A percentile compares a stretch with the other conserved stretches of the same genome.
Conservation (phyloP, 2,113 vertebrate genomes). For the Saguinus imperator region DNA sequence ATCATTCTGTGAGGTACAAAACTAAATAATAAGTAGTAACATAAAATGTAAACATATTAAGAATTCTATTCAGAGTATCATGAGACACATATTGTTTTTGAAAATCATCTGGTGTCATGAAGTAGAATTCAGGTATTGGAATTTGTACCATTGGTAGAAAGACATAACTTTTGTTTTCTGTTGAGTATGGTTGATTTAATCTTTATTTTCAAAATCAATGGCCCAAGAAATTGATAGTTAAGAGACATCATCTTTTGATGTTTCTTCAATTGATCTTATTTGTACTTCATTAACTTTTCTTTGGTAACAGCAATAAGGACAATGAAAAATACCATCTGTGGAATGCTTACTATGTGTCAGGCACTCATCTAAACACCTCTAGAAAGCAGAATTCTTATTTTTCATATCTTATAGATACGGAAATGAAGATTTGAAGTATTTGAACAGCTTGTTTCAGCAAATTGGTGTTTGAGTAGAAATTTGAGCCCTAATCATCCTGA, state of each 20-base stretch:
- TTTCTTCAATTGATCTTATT: constrained; percentile 58
- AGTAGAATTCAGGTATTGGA: not conserved
- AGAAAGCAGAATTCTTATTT: not conserved
- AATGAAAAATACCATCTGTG: not conserved
- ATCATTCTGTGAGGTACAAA: not conserved
- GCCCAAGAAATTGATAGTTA: constrained; percentile 56
- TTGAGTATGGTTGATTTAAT: constrained; percentile 57
- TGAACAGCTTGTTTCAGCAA: constrained; percentile 16
- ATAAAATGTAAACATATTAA: not conserved
- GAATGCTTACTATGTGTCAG: not conserved
- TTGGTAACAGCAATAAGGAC: constrained; percentile 49
- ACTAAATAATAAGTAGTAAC: not conserved
- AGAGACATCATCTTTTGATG: constrained; percentile 24
- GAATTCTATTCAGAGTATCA: not conserved
- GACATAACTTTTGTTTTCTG: constrained; percentile 23
- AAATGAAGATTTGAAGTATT: not conserved
- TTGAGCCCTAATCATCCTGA: not conserved
- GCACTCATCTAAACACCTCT: not conserved
- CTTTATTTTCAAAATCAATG: constrained; percentile 61
- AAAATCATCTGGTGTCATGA: not conserved
- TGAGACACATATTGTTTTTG: not conserved
- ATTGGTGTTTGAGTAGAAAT: not conserved
- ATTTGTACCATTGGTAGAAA: not conserved
- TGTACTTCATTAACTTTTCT: constrained; percentile 57
- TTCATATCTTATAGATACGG: not conserved